Evolutionary conservation across 2,888 invertebrate genomes (phyloP), one percentile per base, ranked within the genome.

Genomic region (Orchesellides sinensis): DNA sequence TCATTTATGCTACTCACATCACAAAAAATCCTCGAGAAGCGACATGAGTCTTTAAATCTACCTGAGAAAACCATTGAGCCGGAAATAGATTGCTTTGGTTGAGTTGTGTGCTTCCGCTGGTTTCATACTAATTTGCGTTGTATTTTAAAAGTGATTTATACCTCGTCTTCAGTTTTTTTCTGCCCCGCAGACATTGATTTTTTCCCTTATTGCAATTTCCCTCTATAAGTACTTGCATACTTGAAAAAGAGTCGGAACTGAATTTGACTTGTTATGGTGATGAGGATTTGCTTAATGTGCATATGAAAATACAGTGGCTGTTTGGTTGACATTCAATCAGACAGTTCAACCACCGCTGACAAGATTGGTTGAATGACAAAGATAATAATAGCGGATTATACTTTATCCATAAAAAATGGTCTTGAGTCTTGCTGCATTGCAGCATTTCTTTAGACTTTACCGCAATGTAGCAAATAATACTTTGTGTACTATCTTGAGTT

Each of bases 331-430:
- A 79, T 79, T 79, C 70, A 79, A 79, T 70, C 79, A 74, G 74
- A 73, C 56, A 74, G 74, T 74, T 81, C 81, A 81, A 81, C 74
- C 81, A 74, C 81, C 81, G 80, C 21, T 59, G 40, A 56, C n/a
- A 40, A 65, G n/a, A 56, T 27, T 12, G 29, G 40, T 70, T 29
- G 47, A 45, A 23, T 27, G 5, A 63, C 25, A 47, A 45, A 12
- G 29, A 54, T 27, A 21, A 12, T 32, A 14, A 3, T 14, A 21
- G 19, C 6, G 23, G 21, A 25, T 45, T 45, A 72, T 35, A 35
- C 8, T 35, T 35, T 35, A 35, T 35, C 35, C 6, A 35, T 35
- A 12, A 8, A 35, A 35, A 35, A 8, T 35, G 35, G 6, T n/a
- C n/a, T n/a, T n/a, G n/a, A n/a, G n/a, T n/a, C n/a, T n/a, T n/a